Conservation (phyloP, 2,888 invertebrate genomes). For the Agriopis leucophaearia region DNA sequence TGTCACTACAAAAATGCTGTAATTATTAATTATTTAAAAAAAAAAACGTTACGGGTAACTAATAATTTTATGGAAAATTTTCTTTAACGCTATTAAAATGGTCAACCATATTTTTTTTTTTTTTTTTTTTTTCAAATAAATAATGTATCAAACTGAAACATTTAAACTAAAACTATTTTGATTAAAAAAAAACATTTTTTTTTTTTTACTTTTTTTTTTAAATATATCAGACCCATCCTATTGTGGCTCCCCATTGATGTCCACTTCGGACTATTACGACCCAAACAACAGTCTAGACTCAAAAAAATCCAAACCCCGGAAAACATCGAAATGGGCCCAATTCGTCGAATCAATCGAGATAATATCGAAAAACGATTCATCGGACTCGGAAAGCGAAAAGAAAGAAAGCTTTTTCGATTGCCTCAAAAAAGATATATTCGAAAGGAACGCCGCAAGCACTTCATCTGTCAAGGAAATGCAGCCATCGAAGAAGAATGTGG, state of each 20-base stretch:
- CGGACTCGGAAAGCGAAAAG: slow-evolving; percentile 56
- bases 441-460: slow-evolving; percentile 38
- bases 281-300: slow-evolving; percentile 10
- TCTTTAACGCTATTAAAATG: background rate
- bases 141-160: too few relatives aligned
- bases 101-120: too few relatives aligned
- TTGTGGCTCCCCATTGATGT: slow-evolving; percentile 63
- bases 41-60: too few relatives aligned
- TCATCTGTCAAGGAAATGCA: slow-evolving; percentile 52
- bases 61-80: background rate
- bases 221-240: slow-evolving; percentile 49
- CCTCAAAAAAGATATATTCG: slow-evolving; percentile 56
- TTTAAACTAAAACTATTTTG: too few relatives aligned
- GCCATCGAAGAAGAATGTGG: slow-evolving; percentile 31
- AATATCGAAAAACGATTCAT: slow-evolving; percentile 59
- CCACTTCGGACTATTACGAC: slow-evolving; percentile 64
- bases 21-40: too few relatives aligned
- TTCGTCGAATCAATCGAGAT: slow-evolving; percentile 69
- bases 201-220: background rate
- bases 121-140: too few relatives aligned
- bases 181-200: background rate
- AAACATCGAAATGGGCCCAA: slow-evolving; percentile 65
- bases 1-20: background rate
- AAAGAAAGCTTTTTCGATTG: slow-evolving; percentile 63
- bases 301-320: slow-evolving; percentile 42